Percentiles rank a stretch among this genome's conserved stretches.
Evolutionary conservation across 2,113 vertebrate species (phyloP).

Genomic region (Ochotona curzoniae): DNA sequence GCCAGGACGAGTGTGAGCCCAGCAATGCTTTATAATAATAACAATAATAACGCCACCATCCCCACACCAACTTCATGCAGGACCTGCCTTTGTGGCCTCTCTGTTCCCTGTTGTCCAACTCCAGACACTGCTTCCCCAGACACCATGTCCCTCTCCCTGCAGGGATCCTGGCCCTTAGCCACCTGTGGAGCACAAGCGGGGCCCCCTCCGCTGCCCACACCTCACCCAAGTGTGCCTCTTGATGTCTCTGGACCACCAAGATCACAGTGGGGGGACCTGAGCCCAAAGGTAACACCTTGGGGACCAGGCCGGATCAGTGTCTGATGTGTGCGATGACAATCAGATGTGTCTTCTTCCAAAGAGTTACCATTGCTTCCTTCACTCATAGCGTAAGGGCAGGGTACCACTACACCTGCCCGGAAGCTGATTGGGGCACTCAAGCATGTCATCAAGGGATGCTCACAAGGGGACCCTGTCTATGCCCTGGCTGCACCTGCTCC

Average conservation of each 20-base stretch:
- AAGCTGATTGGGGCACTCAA: neutral
- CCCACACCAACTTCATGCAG: slow-evolving; percentile 78
- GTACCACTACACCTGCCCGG: neutral
- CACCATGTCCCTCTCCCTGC: neutral
- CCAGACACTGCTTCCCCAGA: slow-evolving; percentile 18
- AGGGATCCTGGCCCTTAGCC: neutral
- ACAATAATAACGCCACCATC: slow-evolving; percentile 84
- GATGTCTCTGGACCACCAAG: neutral
- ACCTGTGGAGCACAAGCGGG: neutral
- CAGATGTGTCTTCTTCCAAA: neutral
- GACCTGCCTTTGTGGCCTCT: slow-evolving; percentile 34
- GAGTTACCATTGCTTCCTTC: neutral
- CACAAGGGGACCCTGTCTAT: neutral
- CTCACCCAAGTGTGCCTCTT: neutral
- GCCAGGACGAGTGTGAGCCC: slow-evolving; percentile 80
- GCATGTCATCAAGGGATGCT: neutral
- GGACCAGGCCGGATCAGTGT: neutral
- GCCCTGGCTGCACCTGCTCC: neutral
- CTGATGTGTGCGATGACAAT: neutral
- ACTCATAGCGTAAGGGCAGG: neutral
- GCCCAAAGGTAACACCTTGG: neutral
- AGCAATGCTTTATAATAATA: slow-evolving; percentile 87
- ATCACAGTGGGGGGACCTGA: fast-evolving
- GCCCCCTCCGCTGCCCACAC: neutral
- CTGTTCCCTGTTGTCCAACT: slow-evolving; percentile 20